Percentiles rank a stretch among this genome's conserved stretches.
Evolutionary conservation across 2,113 vertebrate genomes (phyloP).

Genomic region (Ailuropoda melanoleuca): DNA sequence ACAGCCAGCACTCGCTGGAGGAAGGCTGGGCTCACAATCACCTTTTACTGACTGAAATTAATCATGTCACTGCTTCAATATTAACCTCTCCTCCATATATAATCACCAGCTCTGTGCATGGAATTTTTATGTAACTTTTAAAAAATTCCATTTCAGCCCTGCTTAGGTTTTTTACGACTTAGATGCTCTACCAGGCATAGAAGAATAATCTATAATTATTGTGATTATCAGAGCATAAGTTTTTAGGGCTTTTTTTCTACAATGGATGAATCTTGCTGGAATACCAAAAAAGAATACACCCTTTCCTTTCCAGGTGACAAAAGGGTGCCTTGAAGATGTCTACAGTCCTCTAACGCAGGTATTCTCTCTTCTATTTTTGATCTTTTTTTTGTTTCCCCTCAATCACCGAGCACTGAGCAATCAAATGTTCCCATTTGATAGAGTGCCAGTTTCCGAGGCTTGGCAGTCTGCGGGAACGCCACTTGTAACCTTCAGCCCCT

Average conservation of each 20-base stretch:
- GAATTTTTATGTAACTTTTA: neutral
- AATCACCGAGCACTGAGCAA: neutral
- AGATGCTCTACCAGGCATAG: neutral
- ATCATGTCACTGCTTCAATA: slow-evolving; percentile 59
- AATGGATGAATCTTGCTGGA: neutral
- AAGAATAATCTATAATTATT: neutral
- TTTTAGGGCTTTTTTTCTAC: neutral
- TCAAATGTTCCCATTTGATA: neutral
- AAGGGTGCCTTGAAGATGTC: neutral
- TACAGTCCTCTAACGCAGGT: neutral
- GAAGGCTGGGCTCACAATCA: slow-evolving; percentile 8
- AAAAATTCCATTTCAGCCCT: neutral
- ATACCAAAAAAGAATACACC: neutral
- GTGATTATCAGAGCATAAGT: neutral
- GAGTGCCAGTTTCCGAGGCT: neutral
- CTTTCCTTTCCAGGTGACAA: neutral
- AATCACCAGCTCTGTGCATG: neutral
- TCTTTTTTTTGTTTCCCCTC: neutral
- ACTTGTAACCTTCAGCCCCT: neutral
- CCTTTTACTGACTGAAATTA: slow-evolving; percentile 18
- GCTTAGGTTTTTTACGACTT: neutral
- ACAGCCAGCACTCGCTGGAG: neutral
- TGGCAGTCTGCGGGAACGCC: neutral
- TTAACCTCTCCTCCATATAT: neutral
- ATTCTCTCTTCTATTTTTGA: neutral